A percentile compares a stretch with the other conserved stretches of the same genome.
These are phyloP conservation scores for Nymphalis polychloros DNA, from an alignment of 2,888 invertebrate genomes.

Conservation along the genomic window DNA sequence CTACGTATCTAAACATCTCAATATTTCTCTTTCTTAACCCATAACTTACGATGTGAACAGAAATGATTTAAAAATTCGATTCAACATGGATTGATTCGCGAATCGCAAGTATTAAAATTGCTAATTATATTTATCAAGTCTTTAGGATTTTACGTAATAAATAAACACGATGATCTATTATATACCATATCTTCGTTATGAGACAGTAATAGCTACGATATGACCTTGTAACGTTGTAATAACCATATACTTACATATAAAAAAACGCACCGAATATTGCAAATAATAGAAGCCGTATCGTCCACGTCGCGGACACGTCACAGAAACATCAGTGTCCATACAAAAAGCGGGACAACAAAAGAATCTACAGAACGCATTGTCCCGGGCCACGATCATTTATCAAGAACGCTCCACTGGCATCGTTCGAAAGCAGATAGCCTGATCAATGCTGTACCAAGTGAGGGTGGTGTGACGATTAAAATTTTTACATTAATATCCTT, in stretches of 20 bases:
- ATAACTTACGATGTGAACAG: no score
- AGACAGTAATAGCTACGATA: no score
- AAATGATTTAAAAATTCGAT: no score
- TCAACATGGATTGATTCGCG: no score
- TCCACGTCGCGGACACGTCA: constrained; percentile 59
- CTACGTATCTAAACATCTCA: no score
- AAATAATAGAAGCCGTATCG: constrained; percentile 47
- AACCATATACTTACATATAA: neutral
- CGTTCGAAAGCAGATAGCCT: constrained; percentile 70
- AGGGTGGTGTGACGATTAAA: constrained; percentile 27
- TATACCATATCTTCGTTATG: no score
- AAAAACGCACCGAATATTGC: constrained; percentile 26
- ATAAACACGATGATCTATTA: no score
- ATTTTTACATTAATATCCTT: constrained; percentile 26
- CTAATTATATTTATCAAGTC: no score
- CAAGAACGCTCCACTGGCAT: constrained; percentile 73
- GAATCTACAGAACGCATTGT: constrained; percentile 79
- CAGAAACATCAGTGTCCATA: constrained; percentile 73
- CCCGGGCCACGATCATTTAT: constrained; percentile 68
- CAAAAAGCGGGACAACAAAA: constrained; percentile 77
- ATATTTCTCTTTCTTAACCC: no score
- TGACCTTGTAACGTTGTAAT: no score
- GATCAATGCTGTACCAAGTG: constrained; percentile 61
- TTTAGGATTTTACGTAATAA: no score
- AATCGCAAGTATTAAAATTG: no score